Conservation (phyloP, 35 echinoderm and acorn worm genomes). For the Apostichopus parvimensis region DNA sequence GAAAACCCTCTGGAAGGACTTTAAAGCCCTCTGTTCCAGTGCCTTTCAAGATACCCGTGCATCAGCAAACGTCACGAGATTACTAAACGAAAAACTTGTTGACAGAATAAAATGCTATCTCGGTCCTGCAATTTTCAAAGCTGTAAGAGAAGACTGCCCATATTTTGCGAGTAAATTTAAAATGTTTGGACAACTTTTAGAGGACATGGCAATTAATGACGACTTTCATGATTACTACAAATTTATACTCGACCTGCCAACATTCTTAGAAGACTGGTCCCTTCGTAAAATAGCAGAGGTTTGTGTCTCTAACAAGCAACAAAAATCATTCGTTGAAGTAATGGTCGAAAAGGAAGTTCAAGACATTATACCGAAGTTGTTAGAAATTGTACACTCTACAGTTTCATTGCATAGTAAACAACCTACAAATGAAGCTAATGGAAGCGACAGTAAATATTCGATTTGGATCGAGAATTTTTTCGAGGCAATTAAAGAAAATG, state of each 20-base stretch:
- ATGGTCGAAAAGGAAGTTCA: neutral
- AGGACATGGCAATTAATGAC: conserved; percentile 1
- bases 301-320: neutral
- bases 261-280: conserved; percentile 17
- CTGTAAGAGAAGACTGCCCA: neutral
- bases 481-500: neutral
- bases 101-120: neutral
- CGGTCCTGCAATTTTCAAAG: conserved; percentile 17
- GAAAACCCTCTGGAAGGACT: conserved; percentile 27
- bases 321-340: conserved; percentile 11
- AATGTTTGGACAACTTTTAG: conserved; percentile 15
- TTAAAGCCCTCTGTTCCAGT: neutral
- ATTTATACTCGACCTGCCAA: neutral
- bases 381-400: neutral
- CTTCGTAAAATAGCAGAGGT: neutral
- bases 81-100: conserved; percentile 28
- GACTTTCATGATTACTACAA: neutral
- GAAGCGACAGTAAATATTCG: neutral
- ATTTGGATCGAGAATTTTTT: neutral
- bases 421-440: neutral
- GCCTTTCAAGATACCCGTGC: conserved; percentile 39
- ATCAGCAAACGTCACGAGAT: neutral
- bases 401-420: neutral
- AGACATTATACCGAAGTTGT: neutral
- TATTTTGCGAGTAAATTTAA: conserved; percentile 21